Base-by-base conservation (phyloP, 1,140 invertebrate genomes). In the Bemisia tabaci region DNA sequence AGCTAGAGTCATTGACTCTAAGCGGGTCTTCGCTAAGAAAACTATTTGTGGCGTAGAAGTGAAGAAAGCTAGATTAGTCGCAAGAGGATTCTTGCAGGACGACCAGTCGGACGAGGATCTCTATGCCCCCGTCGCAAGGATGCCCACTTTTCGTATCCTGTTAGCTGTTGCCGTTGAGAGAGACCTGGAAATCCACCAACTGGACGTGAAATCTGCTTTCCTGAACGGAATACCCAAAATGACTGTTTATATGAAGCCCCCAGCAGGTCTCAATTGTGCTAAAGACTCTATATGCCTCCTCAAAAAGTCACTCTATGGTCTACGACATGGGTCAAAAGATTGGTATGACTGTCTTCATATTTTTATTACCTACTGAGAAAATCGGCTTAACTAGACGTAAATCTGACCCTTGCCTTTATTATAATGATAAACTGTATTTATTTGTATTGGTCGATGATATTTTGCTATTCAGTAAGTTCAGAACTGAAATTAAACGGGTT, bases 131-230 rank as follows among this genome's bases (percentile, higher is more conserved):
- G 73, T 77, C 25, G 70, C 73, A 22, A 63, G 74, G 24, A 70
- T 73, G 61, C 68, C 71, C 22, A 70, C 79, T 12, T 62, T 82
- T 24, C 68, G 78, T 64, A 68, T 75, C 26, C 60, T 81, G 12
- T 67, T 81, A 2, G 69, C 74, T 1, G 60, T 79, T 67, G 71
- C 75, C 67, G 72, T 65, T 67, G 65, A 74, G 72, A 72, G 69
- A 69, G 69, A 75, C 71, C 67, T 77, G 61, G 39, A 73, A 60
- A 67, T 75, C 25, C 59, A 72, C 25, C 75, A 78, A 22, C 71
- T 77, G 68, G 79, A 80, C 70, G 72, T 75, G 0, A 74, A 72
- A 63, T 76, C 76, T 24, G 79, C 79, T 0, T 81, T 78, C 70
- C 72, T 77, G 66, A 73, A 80, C 72, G 79, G 74, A 12, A 68